Evolutionary conservation across 1,140 invertebrate species (phyloP).

Genomic region (Pseudomyrmex dendroicus): DNA sequence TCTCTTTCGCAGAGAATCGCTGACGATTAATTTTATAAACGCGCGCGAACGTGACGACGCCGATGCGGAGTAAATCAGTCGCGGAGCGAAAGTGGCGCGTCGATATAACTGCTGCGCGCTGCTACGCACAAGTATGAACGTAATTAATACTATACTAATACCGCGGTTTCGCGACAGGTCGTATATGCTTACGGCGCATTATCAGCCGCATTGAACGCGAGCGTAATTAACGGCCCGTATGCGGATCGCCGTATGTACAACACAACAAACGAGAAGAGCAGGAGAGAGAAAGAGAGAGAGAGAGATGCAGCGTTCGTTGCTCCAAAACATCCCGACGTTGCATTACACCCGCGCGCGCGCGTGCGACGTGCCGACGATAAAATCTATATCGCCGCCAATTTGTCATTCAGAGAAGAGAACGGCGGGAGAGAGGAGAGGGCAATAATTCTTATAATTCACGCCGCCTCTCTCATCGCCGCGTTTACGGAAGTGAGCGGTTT

Average conservation of each 20-base stretch:
- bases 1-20: not conserved
- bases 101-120: conserved; percentile 26
- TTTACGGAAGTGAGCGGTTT: conserved; percentile 73
- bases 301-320: conserved; percentile 14
- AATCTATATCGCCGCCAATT: conserved; percentile 68
- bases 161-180: conserved; percentile 43
- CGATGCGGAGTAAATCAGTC: conserved; percentile 24
- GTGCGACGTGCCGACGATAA: conserved; percentile 64
- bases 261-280: too few relatives aligned
- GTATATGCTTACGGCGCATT: conserved; percentile 64
- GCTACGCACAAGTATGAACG: conserved; percentile 4
- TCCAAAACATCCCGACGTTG: conserved; percentile 54
- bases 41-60: conserved; percentile 19
- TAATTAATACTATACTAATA: conserved; percentile 57
- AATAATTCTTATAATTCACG: conserved; percentile 73
- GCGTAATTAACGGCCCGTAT: conserved; percentile 66
- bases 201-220: conserved; percentile 66
- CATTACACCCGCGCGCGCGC: not conserved
- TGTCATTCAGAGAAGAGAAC: conserved; percentile 59
- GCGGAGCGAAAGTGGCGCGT: not conserved
- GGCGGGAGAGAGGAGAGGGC: not conserved
- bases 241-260: conserved; percentile 42
- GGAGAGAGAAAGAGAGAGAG: not conserved
- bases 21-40: conserved; percentile 46
- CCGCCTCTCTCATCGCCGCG: not conserved